A percentile compares a stretch with the other conserved stretches of the same genome.
These are phyloP conservation scores for Auanema sp. DNA, from an alignment of 2,888 invertebrate genomes.

Conservation along the genomic window DNA sequence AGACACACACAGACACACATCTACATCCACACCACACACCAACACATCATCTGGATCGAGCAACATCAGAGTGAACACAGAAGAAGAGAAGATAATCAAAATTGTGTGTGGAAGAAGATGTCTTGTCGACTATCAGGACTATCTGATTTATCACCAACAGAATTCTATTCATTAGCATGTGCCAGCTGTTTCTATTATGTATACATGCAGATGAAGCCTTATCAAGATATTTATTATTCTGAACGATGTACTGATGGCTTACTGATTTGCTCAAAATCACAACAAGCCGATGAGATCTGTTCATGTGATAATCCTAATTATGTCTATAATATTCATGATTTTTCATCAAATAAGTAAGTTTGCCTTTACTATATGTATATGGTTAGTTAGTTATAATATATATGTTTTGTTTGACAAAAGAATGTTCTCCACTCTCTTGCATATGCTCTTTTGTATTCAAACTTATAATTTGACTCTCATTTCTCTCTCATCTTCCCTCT, in stretches of 20 bases:
- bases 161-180: slow-evolving; percentile 36
- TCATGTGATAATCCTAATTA: slow-evolving; percentile 25
- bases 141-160: slow-evolving; percentile 23
- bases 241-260: slow-evolving; percentile 24
- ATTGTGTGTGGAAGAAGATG: slow-evolving; percentile 22
- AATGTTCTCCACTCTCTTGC: neutral
- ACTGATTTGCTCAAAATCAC: slow-evolving; percentile 25
- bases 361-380: neutral
- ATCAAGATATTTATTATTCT: slow-evolving; percentile 2
- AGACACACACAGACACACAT: too few species aligned
- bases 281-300: slow-evolving; percentile 18
- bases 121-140: slow-evolving; percentile 36
- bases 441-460: too few species aligned
- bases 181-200: slow-evolving; percentile 42
- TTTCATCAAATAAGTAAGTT: slow-evolving; percentile 37
- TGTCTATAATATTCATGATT: slow-evolving; percentile 48
- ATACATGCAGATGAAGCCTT: slow-evolving; percentile 26
- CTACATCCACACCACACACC: too few species aligned
- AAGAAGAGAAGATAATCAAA: neutral
- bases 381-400: neutral
- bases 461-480: slow-evolving; percentile 1
- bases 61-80: neutral
- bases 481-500: neutral
- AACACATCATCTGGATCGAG: too few species aligned
- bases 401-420: slow-evolving; percentile 5